These are phyloP conservation scores for Lacerta agilis DNA, from an alignment of 2,797 vertebrate species.

Conservation along the genomic window DNA sequence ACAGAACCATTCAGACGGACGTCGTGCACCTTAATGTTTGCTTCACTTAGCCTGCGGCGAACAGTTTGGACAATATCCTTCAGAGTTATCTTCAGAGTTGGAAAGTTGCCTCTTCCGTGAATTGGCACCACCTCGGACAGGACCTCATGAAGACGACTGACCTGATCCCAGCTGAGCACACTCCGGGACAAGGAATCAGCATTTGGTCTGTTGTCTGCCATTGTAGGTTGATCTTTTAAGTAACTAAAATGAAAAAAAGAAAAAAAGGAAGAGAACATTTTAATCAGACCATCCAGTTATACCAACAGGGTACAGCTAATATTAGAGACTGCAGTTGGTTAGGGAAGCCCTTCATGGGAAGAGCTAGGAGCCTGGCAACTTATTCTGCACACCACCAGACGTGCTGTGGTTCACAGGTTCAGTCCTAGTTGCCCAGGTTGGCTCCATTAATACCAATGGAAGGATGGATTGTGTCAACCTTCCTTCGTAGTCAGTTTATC, in stretches of 20 bases:
- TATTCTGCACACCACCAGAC: neutral
- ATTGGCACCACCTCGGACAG: conserved; percentile 91
- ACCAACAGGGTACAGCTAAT: neutral
- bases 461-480: too few relatives aligned
- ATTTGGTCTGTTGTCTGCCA: conserved; percentile 79
- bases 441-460: neutral
- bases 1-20: conserved; percentile 94
- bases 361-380: neutral
- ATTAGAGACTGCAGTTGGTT: neutral
- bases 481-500: neutral
- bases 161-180: conserved; percentile 93
- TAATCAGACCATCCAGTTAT: conserved; percentile 32
- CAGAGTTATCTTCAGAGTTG: conserved; percentile 91
- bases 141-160: conserved; percentile 90
- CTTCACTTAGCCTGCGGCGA: conserved; percentile 83
- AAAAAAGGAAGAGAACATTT: neutral
- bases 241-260: conserved; percentile 48
- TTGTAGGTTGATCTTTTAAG: conserved; percentile 75
- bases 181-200: conserved; percentile 80
- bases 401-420: neutral
- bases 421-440: neutral
- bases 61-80: conserved; percentile 94
- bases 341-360: neutral
- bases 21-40: conserved; percentile 88
- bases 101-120: conserved; percentile 96